Base-by-base conservation (phyloP, 2,888 invertebrate species). In the Nebria brevicollis region DNA sequence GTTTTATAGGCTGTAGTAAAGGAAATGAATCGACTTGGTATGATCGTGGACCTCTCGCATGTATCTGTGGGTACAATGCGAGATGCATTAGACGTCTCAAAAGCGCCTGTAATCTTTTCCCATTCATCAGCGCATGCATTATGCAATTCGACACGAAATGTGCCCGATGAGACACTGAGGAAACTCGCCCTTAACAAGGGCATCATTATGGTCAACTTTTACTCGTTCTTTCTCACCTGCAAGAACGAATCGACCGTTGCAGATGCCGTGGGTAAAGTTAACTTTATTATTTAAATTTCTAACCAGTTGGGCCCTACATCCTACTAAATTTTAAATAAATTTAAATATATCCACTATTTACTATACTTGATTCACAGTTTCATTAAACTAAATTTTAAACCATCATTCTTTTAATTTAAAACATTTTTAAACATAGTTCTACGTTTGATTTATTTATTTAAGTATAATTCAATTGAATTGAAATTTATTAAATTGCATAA, bases 11-110 rank as follows among this genome's bases (percentile, higher is more conserved):
- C 93, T 86, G 93, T 96, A 85, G 93, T 96, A 83, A 93, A 93
- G 86, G 96, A 96, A 90, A 96, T 96, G 96, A 96, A 96, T 90
- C 93, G 96, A 2, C 91, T 96, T 82, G 96, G 96, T 41, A 96
- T 96, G 95, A 92, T 96, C 88, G 95, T 96, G 83, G 96, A 97
- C 88, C 89, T 95, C 84, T 94, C 95, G 7, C 95, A 96, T 89
- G 95, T 96, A 77, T 95, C 95, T 6, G 92, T 92, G 66, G 92
- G 93, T 78, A 96, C 96, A 41, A 96, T 96, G 96, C 91, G 93
- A 74, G 95, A 95, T 87, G 94, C 95, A 25, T 89, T 97, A 68
- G 92, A 93, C 41, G 93, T 93, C 82, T 94, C 94, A 54, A 93
- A 93, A 86, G 95, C 96, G 13, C 96, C 96, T 15, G 95, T 96